Percentiles rank a stretch among this genome's conserved stretches.
These are phyloP conservation scores for Sialia sialis DNA, from an alignment of 2,113 vertebrate genomes.

Conservation along the genomic window DNA sequence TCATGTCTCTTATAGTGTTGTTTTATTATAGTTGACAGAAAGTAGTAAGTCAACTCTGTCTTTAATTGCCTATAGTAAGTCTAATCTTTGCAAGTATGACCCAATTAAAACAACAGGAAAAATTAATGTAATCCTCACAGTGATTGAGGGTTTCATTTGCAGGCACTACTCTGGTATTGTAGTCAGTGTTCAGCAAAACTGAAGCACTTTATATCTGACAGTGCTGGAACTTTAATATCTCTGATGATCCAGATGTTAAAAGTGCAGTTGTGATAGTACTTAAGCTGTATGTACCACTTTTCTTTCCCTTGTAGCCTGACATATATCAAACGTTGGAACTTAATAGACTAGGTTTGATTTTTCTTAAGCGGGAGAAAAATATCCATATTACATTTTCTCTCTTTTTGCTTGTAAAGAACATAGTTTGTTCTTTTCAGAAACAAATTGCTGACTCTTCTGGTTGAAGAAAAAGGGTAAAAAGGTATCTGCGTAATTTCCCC, in stretches of 20 bases:
- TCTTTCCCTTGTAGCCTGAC: background rate
- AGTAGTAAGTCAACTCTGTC: background rate
- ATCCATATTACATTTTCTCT: background rate
- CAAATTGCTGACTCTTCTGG: background rate
- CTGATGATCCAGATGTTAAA: background rate
- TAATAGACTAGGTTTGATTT: background rate
- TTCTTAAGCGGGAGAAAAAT: background rate
- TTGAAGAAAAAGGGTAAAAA: background rate
- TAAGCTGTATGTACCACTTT: background rate
- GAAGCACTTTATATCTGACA: background rate
- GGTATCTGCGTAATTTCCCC: background rate
- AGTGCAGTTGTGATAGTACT: background rate
- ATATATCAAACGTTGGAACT: background rate
- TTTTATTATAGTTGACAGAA: background rate
- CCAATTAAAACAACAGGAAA: background rate
- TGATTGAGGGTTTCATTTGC: background rate
- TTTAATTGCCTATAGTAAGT: background rate
- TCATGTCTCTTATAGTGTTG: background rate
- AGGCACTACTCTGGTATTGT: background rate
- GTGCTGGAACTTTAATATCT: background rate
- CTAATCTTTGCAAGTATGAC: background rate
- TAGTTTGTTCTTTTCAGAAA: background rate
- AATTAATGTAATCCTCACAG: background rate
- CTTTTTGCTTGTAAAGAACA: background rate
- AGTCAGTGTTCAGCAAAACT: background rate